Percentiles rank a stretch among this genome's conserved stretches.
Evolutionary conservation across 2,888 invertebrate species (phyloP).

Genomic region (Argyresthia albistria): DNA sequence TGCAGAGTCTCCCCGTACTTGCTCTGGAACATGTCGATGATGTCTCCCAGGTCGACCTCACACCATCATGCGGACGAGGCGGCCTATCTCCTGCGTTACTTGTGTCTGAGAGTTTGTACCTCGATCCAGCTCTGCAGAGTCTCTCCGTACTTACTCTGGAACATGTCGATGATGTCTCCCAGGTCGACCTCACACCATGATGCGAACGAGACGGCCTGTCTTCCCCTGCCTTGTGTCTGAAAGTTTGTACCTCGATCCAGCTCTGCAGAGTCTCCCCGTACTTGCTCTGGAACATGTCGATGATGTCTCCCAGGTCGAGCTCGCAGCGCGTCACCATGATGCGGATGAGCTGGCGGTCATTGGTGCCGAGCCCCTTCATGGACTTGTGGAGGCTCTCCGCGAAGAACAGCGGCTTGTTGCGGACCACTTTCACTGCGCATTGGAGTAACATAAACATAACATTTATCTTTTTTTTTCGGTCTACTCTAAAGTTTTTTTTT

Average conservation of each 20-base stretch:
- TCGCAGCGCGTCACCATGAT: constrained; percentile 87
- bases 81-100: too few relatives aligned
- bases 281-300: constrained; percentile 80
- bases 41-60: constrained; percentile 89
- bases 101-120: too few relatives aligned
- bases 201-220: too few relatives aligned
- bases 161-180: constrained; percentile 86
- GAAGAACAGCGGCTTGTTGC: constrained; percentile 86
- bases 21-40: constrained; percentile 83
- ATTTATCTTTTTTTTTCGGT: too few relatives aligned
- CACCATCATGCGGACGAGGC: constrained; percentile 89
- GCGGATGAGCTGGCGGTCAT: constrained; percentile 88
- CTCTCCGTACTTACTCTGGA: constrained; percentile 81
- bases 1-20: constrained; percentile 84
- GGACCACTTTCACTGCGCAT: constrained; percentile 79
- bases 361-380: constrained; percentile 93
- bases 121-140: constrained; percentile 84
- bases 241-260: constrained; percentile 85
- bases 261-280: constrained; percentile 84
- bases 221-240: too few relatives aligned
- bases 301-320: constrained; percentile 89
- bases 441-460: too few relatives aligned
- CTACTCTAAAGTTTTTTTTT: too few relatives aligned
- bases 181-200: constrained; percentile 89
- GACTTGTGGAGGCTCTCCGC: constrained; percentile 89